Evolutionary conservation across 2,888 invertebrate species (phyloP), one percentile per base, ranked within the genome.

Genomic region (Alentia gelatinosa): DNA sequence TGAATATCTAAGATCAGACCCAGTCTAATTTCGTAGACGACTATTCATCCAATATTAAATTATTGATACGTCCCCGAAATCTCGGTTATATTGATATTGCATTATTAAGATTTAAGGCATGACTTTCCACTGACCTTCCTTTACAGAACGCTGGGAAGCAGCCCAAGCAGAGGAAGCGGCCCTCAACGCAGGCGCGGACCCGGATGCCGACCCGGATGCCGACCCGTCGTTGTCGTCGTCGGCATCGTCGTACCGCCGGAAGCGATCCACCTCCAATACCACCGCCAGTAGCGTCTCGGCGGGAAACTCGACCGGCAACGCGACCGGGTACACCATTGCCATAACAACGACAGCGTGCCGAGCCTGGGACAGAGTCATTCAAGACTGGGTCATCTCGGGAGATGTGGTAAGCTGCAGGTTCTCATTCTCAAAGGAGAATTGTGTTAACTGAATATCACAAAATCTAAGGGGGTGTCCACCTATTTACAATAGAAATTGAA

Each of bases 321-420:
- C 39, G 37, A 47, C 42, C 47, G 63, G 40, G 0, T 89, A 89
- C 40, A 40, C 89, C 15, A 30, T 89, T 89, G 89, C 75, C 40
- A 74, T 89, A 4, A 74, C 68, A 68, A 89, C 63, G n/a, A 74
- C 37, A n/a, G 74, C 37, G 75, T 89, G 89, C 42, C 7, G 63
- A 9, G 89, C 75, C 1, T 89, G 89, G 89, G 89, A 89, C 30
- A 35, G 75, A 4, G 89, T 74, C 23, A 15, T 74, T 42, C 37
- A 74, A 30, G 89, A 89, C 33, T 89, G 75, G 68, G 89, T 89
- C 26, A 37, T 74, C 23, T 56, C 68, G 5, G 89, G 89, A 26
- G 75, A 74, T 26, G 89, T 89, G 30, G 74, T 40, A 74, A 7
- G 88, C 7, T 12, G n/a, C n/a, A n/a, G n/a, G n/a, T n/a, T n/a